Base-by-base conservation (phyloP, 2,888 invertebrate genomes). In the Leucozona laternaria region DNA sequence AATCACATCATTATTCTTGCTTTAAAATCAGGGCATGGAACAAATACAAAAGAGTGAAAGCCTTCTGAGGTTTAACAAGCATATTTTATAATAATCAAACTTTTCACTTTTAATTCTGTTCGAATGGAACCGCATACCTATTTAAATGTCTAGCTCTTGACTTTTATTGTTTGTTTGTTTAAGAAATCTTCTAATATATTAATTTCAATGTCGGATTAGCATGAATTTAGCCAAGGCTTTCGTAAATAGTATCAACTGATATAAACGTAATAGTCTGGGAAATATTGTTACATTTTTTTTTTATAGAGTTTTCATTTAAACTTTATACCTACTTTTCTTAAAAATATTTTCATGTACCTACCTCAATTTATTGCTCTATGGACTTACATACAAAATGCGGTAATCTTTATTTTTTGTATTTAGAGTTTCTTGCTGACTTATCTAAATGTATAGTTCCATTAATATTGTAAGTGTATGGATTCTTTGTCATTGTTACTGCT, bases 41-140 rank as follows among this genome's bases (percentile, higher is more conserved):
- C 13, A 34, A 34, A 58, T 37, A 43, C 43, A 62, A 62, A 62
- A 62, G 43, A 62, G 62, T 62, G 62, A 62, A 62, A 62, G 62
- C 62, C 40, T 60, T 60, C 22, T 37, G 58, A 20, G 11, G 17
- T 10, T 55, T 2, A 57, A 37, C 20, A 37, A 15, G 20, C 58
- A 17, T 37, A 20, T 4, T 13, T 13, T 3, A 62, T 62, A 62
- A 62, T 4, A 25, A 43, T 62, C 62, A 62, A 25, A 25, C 62
- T 37, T 60, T 60, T 60, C 58, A 37, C 37, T 58, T 58, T 58
- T 40, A 25, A 62, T 62, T 62, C 25, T 62, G n/a, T 17, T 43
- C 15, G 15, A 40, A 62, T 40, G 25, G 62, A 43, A 43, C 57
- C n/a, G 50, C 13, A 53, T 20, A 20, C 20, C 11, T 7, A 53